These are phyloP conservation scores for Coranthus polyacanthus DNA, from an alignment of 2,797 vertebrate genomes.

Conservation along the genomic window DNA sequence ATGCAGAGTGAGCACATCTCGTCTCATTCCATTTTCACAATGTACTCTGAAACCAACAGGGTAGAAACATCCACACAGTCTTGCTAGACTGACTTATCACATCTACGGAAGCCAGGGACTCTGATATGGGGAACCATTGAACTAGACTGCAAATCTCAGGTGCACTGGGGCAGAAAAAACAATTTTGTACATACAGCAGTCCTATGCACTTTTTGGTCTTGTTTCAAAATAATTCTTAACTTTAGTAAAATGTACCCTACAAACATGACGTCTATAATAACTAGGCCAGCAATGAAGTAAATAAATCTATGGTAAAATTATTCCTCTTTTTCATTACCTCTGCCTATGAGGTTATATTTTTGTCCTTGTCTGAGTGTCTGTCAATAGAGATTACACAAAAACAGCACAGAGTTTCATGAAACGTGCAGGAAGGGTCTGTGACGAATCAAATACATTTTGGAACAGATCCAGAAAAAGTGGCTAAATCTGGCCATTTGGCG, in stretches of 20 bases:
- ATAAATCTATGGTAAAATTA: too few species aligned
- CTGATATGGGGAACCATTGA: constrained; percentile 36
- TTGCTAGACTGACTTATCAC: constrained; percentile 43
- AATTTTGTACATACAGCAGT: constrained; percentile 4
- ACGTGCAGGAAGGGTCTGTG: too few species aligned
- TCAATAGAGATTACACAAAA: too few species aligned
- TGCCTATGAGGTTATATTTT: too few species aligned
- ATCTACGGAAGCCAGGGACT: constrained; percentile 19
- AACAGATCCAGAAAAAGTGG: too few species aligned
- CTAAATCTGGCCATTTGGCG: too few species aligned
- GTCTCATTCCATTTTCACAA: constrained; percentile 41
- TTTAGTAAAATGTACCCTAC: background rate
- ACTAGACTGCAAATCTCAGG: constrained; percentile 32
- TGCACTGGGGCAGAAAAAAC: constrained; percentile 42
- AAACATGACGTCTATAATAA: too few species aligned
- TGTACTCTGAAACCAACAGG: constrained; percentile 33
- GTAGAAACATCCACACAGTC: constrained; percentile 43
- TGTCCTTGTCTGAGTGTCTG: too few species aligned
- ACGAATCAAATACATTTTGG: too few species aligned
- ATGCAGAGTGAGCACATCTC: constrained; percentile 37
- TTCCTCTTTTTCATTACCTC: too few species aligned
- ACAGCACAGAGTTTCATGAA: too few species aligned
- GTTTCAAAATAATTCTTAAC: constrained; percentile 2
- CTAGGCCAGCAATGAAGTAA: too few species aligned
- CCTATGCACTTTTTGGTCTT: constrained; percentile 6